Percentiles rank a stretch among this genome's conserved stretches.
Conservation (phyloP, 2,113 vertebrate genomes). For the Paramormyrops kingsleyae region DNA sequence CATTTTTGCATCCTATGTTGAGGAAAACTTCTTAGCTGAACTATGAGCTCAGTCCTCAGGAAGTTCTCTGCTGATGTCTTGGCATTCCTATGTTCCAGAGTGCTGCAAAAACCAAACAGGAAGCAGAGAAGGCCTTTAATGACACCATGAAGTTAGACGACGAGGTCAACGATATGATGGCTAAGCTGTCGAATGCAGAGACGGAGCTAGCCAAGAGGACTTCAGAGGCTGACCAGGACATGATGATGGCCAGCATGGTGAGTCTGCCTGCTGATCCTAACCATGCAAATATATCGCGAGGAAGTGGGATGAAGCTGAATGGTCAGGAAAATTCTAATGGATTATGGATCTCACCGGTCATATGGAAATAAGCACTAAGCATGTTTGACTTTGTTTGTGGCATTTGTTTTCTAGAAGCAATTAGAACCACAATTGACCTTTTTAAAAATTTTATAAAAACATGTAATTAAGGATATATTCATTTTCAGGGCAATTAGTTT, state of each 20-base stretch:
- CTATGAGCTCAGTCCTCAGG: background rate
- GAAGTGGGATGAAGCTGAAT: background rate
- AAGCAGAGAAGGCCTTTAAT: constrained; percentile 78
- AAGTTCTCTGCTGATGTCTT: background rate
- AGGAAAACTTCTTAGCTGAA: background rate
- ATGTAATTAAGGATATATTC: background rate
- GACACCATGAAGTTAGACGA: constrained; percentile 73
- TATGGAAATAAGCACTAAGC: background rate
- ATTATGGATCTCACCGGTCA: background rate
- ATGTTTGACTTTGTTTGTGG: background rate
- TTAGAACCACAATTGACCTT: background rate
- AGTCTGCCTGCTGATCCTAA: constrained; percentile 15
- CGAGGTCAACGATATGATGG: constrained; percentile 77
- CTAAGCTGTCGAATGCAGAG: constrained; percentile 75
- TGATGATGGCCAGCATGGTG: constrained; percentile 93
- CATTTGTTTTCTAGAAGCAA: background rate
- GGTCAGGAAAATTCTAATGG: background rate
- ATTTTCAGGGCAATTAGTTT: background rate
- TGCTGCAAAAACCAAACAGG: constrained; percentile 72
- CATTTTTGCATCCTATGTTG: background rate
- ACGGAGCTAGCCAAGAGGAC: constrained; percentile 74
- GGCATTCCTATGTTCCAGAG: constrained; percentile 54
- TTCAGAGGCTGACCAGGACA: constrained; percentile 75
- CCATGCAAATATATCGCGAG: background rate
- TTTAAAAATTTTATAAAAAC: background rate